Conservation (phyloP, 2,888 invertebrate species). For the Eilema caniola region DNA sequence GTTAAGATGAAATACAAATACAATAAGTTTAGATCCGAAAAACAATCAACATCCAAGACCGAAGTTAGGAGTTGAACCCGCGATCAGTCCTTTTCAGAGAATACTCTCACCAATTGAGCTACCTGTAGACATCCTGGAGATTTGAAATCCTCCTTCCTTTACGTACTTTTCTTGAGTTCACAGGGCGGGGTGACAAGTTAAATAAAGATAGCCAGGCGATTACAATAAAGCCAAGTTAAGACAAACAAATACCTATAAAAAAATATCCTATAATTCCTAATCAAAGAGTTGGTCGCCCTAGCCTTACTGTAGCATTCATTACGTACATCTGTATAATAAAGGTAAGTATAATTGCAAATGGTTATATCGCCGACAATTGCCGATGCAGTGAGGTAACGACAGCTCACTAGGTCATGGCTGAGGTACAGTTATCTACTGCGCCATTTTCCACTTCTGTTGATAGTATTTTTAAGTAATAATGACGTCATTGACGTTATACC, state of each 20-base stretch:
- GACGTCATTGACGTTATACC: not conserved
- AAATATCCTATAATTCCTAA: not conserved
- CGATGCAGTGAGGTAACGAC: conserved; percentile 29
- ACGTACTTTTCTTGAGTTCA: too few relatives aligned
- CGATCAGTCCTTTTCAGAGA: too few relatives aligned
- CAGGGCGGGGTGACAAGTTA: too few relatives aligned
- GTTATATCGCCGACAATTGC: conserved; percentile 19
- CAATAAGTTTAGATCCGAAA: not conserved
- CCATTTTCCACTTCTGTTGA: not conserved
- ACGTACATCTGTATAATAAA: conserved; percentile 26
- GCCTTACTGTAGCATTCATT: conserved; percentile 2
- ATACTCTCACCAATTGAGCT: too few relatives aligned
- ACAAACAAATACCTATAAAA: not conserved
- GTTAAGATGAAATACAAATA: not conserved
- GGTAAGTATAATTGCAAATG: conserved; percentile 22
- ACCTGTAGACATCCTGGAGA: too few relatives aligned
- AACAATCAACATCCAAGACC: too few relatives aligned
- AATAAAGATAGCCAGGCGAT: too few relatives aligned
- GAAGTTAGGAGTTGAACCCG: too few relatives aligned
- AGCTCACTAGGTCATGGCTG: conserved; percentile 35
- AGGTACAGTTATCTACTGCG: conserved; percentile 8
- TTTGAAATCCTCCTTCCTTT: too few relatives aligned
- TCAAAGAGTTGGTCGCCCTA: conserved; percentile 34
- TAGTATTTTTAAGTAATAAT: not conserved
- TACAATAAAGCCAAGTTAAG: not conserved